Evolutionary conservation across 2,797 vertebrate species (phyloP), one percentile per base, ranked within the genome.

Genomic region (Chaenodraco wilsoni): DNA sequence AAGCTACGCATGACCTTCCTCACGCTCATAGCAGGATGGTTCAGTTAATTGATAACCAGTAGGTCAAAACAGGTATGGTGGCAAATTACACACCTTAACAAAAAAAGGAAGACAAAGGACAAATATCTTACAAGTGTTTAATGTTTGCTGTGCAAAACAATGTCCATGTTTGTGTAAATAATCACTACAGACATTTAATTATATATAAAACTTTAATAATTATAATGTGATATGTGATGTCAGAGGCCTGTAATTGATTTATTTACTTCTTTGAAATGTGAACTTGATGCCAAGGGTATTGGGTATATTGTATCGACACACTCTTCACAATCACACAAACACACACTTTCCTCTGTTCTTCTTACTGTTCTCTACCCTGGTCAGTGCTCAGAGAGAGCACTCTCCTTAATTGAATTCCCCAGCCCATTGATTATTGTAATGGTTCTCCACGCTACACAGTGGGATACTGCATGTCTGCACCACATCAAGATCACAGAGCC

Each of bases 341-440:
- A 48, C 52, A 61, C 56, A 37, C 54, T 21, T 37, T n/a, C 19
- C 19, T 68, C 57, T 37, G 3, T 76, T 62, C 77, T 48, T 63
- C 62, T 61, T 48, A 3, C 54, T 76, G 64, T 71, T 80, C 64
- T 74, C 62, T 57, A 51, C 50, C 65, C 58, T 75, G 62, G 57
- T 79, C 64, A 10, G 63, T 51, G 33, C 75, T 83, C 72, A 63
- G 31, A 74, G 75, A 81, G 67, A 88, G 90, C 92, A 93, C 93
- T 95, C 90, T 91, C 71, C 66, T 82, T 94, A 92, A 95, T 94
- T 90, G 89, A 76, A 91, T 93, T 92, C 79, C 62, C 78, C 73
- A 60, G 51, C 71, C 76, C 74, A 93, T 92, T 93, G 91, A 94
- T 94, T 93, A 86, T 78, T 78, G 83, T 91, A 89, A 92, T 91